phyloP scores from a whole-genome alignment of 2,888 invertebrate species.

The Pheosia tremula region DNA sequence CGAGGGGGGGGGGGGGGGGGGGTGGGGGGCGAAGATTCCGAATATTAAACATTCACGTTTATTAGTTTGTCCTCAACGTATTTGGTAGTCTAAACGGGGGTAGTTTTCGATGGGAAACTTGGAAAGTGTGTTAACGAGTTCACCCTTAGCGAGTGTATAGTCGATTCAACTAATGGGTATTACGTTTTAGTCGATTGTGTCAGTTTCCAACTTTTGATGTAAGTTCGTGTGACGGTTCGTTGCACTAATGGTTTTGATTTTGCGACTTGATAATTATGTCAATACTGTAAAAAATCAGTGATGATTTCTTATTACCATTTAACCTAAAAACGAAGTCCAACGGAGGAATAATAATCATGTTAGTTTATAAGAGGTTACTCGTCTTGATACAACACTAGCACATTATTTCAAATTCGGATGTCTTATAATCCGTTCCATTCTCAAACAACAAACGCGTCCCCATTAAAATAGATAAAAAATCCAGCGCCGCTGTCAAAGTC shows the following conservation, averaged over 20 bases:
- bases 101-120: conserved; percentile 75
- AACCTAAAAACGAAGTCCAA: too few species aligned
- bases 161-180: conserved; percentile 73
- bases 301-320: too few species aligned
- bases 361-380: too few species aligned
- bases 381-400: too few species aligned
- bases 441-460: conserved; percentile 22
- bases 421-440: conserved; percentile 10
- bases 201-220: conserved; percentile 51
- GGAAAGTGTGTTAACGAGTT: conserved; percentile 81
- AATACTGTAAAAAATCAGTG: neutral
- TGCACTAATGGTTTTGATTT: conserved; percentile 42
- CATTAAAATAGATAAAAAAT: conserved; percentile 37
- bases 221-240: conserved; percentile 42
- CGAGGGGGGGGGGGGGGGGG: conserved; percentile 41
- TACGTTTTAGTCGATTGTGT: conserved; percentile 64
- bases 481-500: conserved; percentile 23
- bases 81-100: conserved; percentile 78
- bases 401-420: too few species aligned
- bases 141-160: conserved; percentile 55
- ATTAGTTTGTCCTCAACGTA: conserved; percentile 82
- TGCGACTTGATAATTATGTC: conserved; percentile 18
- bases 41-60: conserved; percentile 84
- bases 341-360: too few species aligned
- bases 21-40: conserved; percentile 67